Base-by-base conservation (phyloP, 1,140 invertebrate species). In the Octopus sinensis region DNA sequence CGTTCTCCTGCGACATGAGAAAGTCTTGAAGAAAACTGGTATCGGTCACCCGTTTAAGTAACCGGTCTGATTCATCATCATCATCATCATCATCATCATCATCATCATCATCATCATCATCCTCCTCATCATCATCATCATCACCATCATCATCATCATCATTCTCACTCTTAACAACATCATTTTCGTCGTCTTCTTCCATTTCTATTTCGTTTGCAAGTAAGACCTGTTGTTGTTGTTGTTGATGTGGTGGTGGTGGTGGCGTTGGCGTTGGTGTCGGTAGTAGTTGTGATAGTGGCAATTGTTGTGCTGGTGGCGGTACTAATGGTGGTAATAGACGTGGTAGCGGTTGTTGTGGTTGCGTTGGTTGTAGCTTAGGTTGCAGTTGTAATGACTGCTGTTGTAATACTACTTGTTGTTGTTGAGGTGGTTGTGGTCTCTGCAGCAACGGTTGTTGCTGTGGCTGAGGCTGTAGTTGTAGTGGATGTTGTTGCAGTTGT, bases 341-440 rank as follows among this genome's bases (percentile, higher is more conserved):
- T 54, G 52, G 43, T 6, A 23, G 12, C 54, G 54, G 75, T 5
- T 56, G 51, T 78, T 4, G 80, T 78, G 7, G 53, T 54, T 7
- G 75, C 54, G 10, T 53, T 10, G 6, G 75, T 51, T 30, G 76
- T 13, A 17, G 75, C 53, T 62, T 30, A 4, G 0, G 53, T 43
- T 51, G 75, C 6, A 4, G 75, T 62, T 30, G 54, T 43, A 12
- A 76, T 78, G 7, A 76, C 62, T 76, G 52, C 51, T 17, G 53
- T 52, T 78, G 76, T 81, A 30, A 76, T 53, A 1, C 54, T 62
- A 5, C 17, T 78, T 12, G 75, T 56, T n/a, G 76, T 77, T 13
- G 80, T 30, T 43, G 76, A 56, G 7, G 80, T 77, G 23, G 80
- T 62, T 81, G 80, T 76, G 13, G 53, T 51, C 23, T 51, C 76